These are phyloP conservation scores for Macrobrachium rosenbergii DNA, from an alignment of 1,140 invertebrate species.

Conservation along the genomic window DNA sequence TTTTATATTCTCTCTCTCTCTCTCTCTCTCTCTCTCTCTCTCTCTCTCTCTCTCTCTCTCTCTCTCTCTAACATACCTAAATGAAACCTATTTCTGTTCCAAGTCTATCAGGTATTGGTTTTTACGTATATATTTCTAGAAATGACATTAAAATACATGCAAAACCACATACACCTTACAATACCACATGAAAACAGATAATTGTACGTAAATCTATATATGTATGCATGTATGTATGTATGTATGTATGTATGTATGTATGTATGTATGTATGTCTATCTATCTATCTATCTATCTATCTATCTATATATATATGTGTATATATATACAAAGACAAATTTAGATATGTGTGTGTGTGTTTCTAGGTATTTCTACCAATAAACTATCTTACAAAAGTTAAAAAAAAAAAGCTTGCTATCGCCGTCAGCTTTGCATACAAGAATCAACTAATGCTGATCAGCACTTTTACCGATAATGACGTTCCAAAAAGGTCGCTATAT, in stretches of 20 bases:
- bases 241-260: conserved; percentile 9
- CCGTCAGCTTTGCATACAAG: no score
- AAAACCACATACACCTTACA: neutral
- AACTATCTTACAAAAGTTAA: no score
- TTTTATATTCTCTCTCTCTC: neutral
- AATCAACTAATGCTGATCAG: no score
- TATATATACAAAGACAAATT: no score
- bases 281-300: neutral
- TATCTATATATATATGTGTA: neutral
- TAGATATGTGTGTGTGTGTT: no score
- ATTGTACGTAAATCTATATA: neutral
- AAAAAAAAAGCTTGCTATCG: no score
- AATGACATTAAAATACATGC: neutral
- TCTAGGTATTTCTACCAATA: no score
- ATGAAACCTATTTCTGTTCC: no score
- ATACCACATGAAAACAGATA: neutral
- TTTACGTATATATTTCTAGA: no score
- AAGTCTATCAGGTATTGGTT: no score
- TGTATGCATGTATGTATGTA: neutral
- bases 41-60: conserved; percentile 20
- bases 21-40: neutral
- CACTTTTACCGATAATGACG: no score
- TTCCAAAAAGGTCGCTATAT: no score
- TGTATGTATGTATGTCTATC: neutral
- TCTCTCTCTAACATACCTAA: neutral